A percentile compares a stretch with the other conserved stretches of the same genome.
Conservation (phyloP, 2,113 vertebrate genomes). For the Megaceryle maxima region DNA sequence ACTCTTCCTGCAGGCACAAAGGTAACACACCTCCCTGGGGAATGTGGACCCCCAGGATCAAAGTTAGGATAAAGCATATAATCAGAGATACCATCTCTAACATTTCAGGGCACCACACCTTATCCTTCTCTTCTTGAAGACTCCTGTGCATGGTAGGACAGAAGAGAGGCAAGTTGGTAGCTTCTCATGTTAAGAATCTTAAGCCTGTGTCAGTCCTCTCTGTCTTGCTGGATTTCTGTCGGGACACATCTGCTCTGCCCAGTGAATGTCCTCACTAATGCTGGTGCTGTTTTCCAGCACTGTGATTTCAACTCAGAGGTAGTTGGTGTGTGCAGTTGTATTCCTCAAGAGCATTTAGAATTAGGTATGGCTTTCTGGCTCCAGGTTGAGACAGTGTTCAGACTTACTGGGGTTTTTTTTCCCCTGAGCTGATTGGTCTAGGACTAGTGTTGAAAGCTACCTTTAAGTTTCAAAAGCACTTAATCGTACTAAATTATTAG, state of each 20-base stretch:
- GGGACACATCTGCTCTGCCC: neutral
- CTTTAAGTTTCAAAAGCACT: neutral
- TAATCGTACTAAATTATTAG: neutral
- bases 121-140: neutral
- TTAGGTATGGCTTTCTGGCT: neutral
- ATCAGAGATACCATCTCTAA: neutral
- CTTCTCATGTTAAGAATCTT: neutral
- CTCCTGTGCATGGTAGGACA: neutral
- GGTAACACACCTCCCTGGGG: neutral
- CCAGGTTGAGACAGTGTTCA: neutral
- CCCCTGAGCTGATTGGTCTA: neutral
- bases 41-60: neutral
- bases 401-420: neutral
- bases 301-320: neutral
- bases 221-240: neutral
- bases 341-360: neutral
- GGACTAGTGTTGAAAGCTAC: neutral
- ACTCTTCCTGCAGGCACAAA: neutral
- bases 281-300: neutral
- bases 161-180: neutral
- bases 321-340: accelerated
- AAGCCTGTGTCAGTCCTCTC: neutral
- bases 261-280: neutral
- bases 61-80: neutral
- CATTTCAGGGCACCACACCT: neutral